Conservation (phyloP, 1,140 invertebrate species). For the Papilio aristodemus region DNA sequence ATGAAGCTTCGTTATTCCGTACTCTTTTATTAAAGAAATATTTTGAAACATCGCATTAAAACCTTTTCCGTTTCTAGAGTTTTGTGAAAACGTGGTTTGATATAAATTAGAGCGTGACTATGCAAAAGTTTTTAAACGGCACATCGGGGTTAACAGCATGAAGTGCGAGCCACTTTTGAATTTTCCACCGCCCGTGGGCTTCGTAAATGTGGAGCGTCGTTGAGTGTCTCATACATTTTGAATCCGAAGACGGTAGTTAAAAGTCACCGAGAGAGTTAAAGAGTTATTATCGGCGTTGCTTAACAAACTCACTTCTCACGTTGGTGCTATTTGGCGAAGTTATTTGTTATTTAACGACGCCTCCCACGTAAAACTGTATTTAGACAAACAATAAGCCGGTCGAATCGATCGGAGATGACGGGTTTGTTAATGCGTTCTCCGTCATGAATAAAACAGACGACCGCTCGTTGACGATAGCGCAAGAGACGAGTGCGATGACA, state of each 20-base stretch:
- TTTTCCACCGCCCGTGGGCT: conserved; percentile 41
- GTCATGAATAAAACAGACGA: conserved; percentile 23
- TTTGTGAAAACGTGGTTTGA: conserved; percentile 13
- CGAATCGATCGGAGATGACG: conserved; percentile 19
- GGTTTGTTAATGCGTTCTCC: not conserved
- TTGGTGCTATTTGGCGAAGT: conserved; percentile 22
- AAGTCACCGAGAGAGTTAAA: conserved; percentile 43
- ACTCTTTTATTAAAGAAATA: not conserved
- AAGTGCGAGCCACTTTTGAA: conserved; percentile 35
- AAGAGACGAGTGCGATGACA: conserved; percentile 16
- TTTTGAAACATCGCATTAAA: not conserved
- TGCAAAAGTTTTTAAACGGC: conserved; percentile 56
- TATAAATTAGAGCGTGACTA: conserved; percentile 16
- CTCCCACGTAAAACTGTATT: conserved; percentile 28
- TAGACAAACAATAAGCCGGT: conserved; percentile 23
- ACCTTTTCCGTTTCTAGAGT: conserved; percentile 1
- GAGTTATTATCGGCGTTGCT: conserved; percentile 36
- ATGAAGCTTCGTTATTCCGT: not conserved
- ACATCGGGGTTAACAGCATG: conserved; percentile 43
- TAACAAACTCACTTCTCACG: conserved; percentile 28
- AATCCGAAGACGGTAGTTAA: conserved; percentile 42
- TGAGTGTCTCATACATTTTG: conserved; percentile 46
- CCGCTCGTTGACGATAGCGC: conserved; percentile 20
- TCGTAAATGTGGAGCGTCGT: conserved; percentile 42
- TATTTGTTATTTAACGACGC: conserved; percentile 26